Conservation (phyloP, 2,113 vertebrate genomes). For the Myotis brandtii region DNA sequence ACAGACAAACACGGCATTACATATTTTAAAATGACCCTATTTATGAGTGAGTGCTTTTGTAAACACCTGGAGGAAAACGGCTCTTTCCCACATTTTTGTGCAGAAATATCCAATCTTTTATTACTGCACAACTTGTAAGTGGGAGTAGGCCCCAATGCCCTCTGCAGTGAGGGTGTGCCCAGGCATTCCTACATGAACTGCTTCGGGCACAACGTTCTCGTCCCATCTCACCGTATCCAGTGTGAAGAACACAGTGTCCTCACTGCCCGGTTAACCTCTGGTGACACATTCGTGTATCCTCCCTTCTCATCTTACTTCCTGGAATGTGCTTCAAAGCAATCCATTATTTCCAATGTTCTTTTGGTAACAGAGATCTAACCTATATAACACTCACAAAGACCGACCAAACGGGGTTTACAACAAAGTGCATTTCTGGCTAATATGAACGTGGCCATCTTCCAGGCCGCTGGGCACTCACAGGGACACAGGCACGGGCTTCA, state of each 20-base stretch:
- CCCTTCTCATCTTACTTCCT: not conserved
- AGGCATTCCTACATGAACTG: not conserved
- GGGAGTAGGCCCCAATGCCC: fast-evolving
- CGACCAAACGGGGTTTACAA: not conserved
- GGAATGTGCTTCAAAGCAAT: not conserved
- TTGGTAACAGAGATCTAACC: not conserved
- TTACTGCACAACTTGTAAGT: too few relatives aligned
- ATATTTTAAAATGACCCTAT: not conserved
- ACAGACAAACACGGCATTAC: not conserved
- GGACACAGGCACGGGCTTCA: not conserved
- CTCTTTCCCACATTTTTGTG: not conserved
- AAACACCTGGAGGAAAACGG: not conserved
- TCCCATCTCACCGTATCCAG: not conserved
- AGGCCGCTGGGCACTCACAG: not conserved
- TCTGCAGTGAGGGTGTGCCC: not conserved
- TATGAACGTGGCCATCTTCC: not conserved
- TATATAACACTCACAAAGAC: not conserved
- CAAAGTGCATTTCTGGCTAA: not conserved
- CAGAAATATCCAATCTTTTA: not conserved
- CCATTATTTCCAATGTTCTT: not conserved
- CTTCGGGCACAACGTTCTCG: not conserved
- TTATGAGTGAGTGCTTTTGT: not conserved
- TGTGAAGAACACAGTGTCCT: not conserved
- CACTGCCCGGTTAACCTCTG: not conserved
- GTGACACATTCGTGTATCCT: fast-evolving